Evolutionary conservation across 2,113 vertebrate genomes (phyloP).

Genomic region (Hydrochoerus hydrochaeris): DNA sequence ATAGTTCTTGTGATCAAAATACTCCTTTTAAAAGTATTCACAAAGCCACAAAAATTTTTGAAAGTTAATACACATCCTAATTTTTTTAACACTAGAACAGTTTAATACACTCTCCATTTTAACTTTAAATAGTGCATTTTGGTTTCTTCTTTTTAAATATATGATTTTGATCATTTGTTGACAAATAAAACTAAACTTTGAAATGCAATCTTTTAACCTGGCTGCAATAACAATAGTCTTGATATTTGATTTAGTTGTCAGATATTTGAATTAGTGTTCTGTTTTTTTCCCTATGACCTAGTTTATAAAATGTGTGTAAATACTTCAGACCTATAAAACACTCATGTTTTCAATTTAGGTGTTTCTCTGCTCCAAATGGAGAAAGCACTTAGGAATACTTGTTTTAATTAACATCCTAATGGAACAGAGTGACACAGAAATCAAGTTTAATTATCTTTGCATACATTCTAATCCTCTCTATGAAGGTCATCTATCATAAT

Average conservation of each 20-base stretch:
- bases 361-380: background rate
- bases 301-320: background rate
- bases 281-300: background rate
- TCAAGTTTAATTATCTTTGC: background rate
- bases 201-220: background rate
- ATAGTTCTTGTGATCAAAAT: background rate
- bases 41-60: background rate
- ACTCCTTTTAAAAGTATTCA: background rate
- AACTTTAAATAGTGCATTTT: background rate
- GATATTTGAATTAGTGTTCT: background rate
- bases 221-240: background rate
- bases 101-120: background rate
- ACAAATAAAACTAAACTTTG: background rate
- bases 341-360: background rate
- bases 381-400: background rate
- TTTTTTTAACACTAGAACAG: background rate
- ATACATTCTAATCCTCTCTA: background rate
- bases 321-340: background rate
- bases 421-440: background rate
- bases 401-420: background rate
- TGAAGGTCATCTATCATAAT: background rate
- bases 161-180: background rate
- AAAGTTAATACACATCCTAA: background rate
- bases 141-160: background rate
- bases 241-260: background rate